Conservation (phyloP, 2,113 vertebrate genomes). For the Cyanoramphus novaezelandiae region DNA sequence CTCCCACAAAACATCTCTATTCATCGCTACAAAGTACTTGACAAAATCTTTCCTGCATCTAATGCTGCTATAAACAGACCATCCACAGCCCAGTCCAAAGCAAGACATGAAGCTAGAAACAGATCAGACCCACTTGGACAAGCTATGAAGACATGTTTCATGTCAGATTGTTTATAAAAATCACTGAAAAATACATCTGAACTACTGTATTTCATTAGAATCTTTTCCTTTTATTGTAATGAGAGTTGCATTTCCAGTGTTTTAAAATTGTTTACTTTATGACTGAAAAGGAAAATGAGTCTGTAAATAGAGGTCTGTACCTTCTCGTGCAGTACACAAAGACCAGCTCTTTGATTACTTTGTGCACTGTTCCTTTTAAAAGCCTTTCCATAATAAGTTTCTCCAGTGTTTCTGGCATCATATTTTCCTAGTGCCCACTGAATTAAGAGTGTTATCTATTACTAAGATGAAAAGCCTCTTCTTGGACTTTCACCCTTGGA, state of each 20-base stretch:
- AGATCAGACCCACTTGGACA: no score
- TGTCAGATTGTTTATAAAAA: neutral
- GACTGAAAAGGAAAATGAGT: neutral
- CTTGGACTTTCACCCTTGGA: neutral
- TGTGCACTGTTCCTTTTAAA: neutral
- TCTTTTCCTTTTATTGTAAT: neutral
- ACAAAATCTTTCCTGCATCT: neutral
- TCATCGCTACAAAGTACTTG: neutral
- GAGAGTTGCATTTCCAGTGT: neutral
- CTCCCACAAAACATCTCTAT: neutral
- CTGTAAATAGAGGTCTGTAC: neutral
- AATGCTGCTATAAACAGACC: neutral
- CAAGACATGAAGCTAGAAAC: neutral
- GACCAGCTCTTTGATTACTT: neutral
- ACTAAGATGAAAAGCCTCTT: neutral
- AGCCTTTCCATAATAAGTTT: neutral
- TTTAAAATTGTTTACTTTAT: neutral
- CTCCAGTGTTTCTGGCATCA: neutral
- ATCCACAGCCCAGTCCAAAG: neutral
- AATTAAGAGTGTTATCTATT: neutral
- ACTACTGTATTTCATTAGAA: neutral
- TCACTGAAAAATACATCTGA: neutral
- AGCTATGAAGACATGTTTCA: neutral
- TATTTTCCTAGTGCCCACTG: neutral
- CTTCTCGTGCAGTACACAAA: neutral